phyloP scores from a whole-genome alignment of 2,113 vertebrate genomes.

The Cranoglanis bouderius region DNA sequence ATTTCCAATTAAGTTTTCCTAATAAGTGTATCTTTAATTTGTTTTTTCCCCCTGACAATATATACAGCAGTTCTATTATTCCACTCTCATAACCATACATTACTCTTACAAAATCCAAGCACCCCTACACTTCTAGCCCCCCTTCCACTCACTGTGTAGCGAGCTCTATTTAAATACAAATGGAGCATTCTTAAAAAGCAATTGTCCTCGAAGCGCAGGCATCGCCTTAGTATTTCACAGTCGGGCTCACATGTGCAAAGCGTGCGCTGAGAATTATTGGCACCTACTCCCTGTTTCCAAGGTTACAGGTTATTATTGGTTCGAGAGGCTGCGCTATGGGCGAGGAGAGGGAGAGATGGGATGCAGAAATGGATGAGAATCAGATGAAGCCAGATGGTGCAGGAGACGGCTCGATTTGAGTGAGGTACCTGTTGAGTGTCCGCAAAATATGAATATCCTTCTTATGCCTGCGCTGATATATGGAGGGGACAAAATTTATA shows the following conservation, averaged over 20 bases:
- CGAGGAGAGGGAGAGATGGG: conserved; percentile 30
- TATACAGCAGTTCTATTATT: conserved; percentile 9
- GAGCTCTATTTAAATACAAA: conserved; percentile 59
- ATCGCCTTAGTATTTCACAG: conserved; percentile 58
- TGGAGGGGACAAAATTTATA: not conserved
- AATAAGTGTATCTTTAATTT: not conserved
- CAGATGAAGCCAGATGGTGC: conserved; percentile 46
- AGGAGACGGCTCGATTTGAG: conserved; percentile 25
- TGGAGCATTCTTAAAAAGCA: conserved; percentile 57
- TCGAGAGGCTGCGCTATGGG: conserved; percentile 48
- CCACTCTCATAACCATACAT: conserved; percentile 19
- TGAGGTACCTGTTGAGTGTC: conserved; percentile 40
- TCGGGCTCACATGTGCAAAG: conserved; percentile 53
- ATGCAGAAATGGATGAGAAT: conserved; percentile 42
- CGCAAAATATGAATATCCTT: conserved; percentile 26
- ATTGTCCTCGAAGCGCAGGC: conserved; percentile 53
- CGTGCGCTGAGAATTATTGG: conserved; percentile 57
- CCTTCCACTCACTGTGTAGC: conserved; percentile 1
- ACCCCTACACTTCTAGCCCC: not conserved
- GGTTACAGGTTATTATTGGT: conserved; percentile 61
- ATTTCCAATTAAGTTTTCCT: not conserved
- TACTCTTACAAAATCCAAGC: conserved; percentile 27
- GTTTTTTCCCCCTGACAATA: conserved; percentile 12
- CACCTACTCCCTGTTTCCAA: conserved; percentile 55
- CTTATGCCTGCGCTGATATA: conserved; percentile 12